phyloP scores from a whole-genome alignment of 2,888 invertebrate species.

The Meiosimyza platycephala region DNA sequence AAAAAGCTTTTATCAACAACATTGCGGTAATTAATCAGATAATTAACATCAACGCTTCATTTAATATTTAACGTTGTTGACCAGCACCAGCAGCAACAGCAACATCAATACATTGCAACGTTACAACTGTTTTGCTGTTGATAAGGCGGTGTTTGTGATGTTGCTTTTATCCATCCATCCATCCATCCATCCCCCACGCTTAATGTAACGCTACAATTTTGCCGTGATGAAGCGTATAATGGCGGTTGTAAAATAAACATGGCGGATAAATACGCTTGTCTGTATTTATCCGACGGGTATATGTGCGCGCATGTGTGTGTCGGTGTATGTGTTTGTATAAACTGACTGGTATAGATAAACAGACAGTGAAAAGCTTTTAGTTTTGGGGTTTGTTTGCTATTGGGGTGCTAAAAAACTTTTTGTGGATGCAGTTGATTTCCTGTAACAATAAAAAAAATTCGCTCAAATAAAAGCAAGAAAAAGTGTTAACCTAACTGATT shows the following conservation, averaged over 20 bases:
- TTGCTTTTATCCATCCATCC: not conserved
- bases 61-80: conserved; percentile 64
- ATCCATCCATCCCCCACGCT: not conserved
- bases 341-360: conserved; percentile 34
- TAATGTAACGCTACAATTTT: conserved; percentile 4
- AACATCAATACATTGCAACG: not conserved
- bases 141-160: conserved; percentile 21
- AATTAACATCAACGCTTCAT: conserved; percentile 68
- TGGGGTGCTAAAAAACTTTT: not conserved
- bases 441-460: too few species aligned
- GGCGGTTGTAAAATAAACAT: conserved; percentile 48
- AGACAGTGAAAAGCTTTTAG: conserved; percentile 23
- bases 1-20: conserved; percentile 41
- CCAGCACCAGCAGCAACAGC: conserved; percentile 38
- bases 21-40: conserved; percentile 66
- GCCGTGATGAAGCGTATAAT: conserved; percentile 43
- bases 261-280: conserved; percentile 46
- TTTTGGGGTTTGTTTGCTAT: conserved; percentile 9
- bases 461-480: too few species aligned
- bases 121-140: conserved; percentile 6
- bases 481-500: too few species aligned
- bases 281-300: conserved; percentile 23
- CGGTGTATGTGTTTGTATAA: conserved; percentile 29
- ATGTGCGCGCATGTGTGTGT: conserved; percentile 24
- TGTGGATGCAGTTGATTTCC: not conserved